Conservation (phyloP, 2,797 vertebrate species). For the Neosilurus hyrtlii region DNA sequence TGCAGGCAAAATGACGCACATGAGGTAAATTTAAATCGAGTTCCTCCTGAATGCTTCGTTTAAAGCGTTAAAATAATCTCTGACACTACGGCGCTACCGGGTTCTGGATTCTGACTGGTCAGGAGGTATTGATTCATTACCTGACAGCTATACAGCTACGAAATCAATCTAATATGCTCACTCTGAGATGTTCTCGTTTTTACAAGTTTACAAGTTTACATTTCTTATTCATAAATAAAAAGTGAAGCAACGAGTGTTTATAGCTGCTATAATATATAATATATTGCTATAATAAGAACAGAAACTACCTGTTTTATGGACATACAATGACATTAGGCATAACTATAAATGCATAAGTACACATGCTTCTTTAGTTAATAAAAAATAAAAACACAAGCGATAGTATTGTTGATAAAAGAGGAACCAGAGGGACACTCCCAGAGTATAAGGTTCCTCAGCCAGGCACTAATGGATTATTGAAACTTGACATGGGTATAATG, state of each 20-base stretch:
- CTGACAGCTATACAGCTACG: background rate
- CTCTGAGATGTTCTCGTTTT: background rate
- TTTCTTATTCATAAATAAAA: background rate
- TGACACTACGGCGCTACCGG: too few species aligned
- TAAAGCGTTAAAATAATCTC: background rate
- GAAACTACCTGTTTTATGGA: background rate
- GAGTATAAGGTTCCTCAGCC: too few species aligned
- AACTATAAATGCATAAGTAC: background rate
- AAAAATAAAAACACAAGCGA: background rate
- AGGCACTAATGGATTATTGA: too few species aligned
- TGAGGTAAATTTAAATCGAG: background rate
- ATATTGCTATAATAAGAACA: too few species aligned
- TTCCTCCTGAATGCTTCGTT: background rate
- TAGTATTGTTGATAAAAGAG: background rate
- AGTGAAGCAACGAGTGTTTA: background rate
- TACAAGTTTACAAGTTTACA: background rate
- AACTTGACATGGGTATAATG: too few species aligned
- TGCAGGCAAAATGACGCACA: background rate
- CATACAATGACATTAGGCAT: background rate
- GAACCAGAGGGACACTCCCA: too few species aligned
- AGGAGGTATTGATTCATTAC: background rate
- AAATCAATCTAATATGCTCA: background rate
- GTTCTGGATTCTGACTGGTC: background rate
- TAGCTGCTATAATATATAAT: background rate
- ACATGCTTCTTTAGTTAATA: background rate